Conservation (phyloP, 2,888 invertebrate species). For the Ypsolopha sequella region DNA sequence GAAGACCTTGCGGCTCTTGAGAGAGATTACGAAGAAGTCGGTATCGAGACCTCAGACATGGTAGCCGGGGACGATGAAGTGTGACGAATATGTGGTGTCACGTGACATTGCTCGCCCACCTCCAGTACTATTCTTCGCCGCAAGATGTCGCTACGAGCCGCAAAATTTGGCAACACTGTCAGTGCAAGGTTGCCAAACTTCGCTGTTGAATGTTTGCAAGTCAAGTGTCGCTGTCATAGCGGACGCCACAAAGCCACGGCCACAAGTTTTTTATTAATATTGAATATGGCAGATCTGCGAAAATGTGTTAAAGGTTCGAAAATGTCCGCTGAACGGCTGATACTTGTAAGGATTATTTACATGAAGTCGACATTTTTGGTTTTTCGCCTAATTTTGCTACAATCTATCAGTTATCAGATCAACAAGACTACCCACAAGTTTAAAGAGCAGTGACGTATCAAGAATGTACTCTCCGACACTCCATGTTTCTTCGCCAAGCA, state of each 20-base stretch:
- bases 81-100: slow-evolving; percentile 54
- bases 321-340: slow-evolving; percentile 49
- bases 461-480: slow-evolving; percentile 14
- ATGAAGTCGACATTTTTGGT: not conserved
- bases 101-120: slow-evolving; percentile 7
- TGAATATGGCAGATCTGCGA: slow-evolving; percentile 61
- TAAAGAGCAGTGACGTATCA: too few relatives aligned
- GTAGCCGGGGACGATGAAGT: slow-evolving; percentile 14
- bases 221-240: slow-evolving; percentile 39
- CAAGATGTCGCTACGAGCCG: not conserved
- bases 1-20: slow-evolving; percentile 82
- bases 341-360: not conserved
- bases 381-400: not conserved
- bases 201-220: not conserved
- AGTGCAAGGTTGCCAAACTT: not conserved
- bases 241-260: slow-evolving; percentile 62
- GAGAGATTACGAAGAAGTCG: slow-evolving; percentile 82
- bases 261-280: slow-evolving; percentile 46
- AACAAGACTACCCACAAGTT: too few relatives aligned
- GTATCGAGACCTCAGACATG: slow-evolving; percentile 70
- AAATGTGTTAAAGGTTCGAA: slow-evolving; percentile 60
- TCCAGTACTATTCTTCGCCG: not conserved
- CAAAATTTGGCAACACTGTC: not conserved
- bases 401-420: too few relatives aligned
- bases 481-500: slow-evolving; percentile 34